Evolutionary conservation across 2,888 invertebrate species (phyloP).

Genomic region (Oligia latruncula): DNA sequence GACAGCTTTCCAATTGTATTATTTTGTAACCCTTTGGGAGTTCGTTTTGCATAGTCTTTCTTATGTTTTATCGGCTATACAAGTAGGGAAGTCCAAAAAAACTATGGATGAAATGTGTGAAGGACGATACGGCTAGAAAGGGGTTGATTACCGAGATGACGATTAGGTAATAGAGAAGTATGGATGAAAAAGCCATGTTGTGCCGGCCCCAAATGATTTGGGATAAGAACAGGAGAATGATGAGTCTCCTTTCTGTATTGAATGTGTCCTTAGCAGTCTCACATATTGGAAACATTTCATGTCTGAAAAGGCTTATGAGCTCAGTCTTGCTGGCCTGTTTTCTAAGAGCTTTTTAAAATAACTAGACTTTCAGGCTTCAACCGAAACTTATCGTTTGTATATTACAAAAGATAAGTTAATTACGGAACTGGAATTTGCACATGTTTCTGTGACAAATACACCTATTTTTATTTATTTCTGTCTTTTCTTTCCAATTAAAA

Average conservation of each 20-base stretch:
- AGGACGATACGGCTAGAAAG: not conserved
- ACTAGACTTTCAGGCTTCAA: not conserved
- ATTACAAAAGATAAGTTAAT: no score
- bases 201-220: not conserved
- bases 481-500: not conserved
- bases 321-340: not conserved
- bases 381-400: not conserved
- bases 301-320: not conserved
- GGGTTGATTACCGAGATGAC: not conserved
- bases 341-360: not conserved
- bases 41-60: not conserved
- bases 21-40: conserved; percentile 2
- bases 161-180: not conserved
- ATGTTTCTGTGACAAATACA: not conserved
- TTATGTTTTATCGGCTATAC: not conserved
- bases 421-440: no score
- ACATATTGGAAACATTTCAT: not conserved
- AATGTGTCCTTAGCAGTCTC: not conserved
- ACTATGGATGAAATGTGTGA: not conserved
- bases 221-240: not conserved
- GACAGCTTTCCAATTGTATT: conserved; percentile 13
- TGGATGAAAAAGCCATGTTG: not conserved
- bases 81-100: not conserved
- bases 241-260: not conserved
- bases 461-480: not conserved